Conservation (phyloP, 2,888 invertebrate genomes). For the Scaptomyza polygonia region DNA sequence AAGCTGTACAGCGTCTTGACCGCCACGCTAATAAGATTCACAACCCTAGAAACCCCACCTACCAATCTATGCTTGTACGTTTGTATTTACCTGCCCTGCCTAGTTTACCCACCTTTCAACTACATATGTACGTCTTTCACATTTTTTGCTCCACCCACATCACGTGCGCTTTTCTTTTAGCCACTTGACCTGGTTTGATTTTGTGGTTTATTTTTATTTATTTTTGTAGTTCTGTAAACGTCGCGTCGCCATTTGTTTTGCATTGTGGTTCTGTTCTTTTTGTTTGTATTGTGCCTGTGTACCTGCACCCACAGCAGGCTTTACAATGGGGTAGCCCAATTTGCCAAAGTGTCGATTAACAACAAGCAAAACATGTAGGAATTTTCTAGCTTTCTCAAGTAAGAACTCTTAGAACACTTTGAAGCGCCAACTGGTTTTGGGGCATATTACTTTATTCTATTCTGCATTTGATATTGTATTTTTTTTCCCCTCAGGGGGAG, state of each 20-base stretch:
- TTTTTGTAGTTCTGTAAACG: constrained; percentile 21
- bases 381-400: not conserved
- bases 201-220: not conserved
- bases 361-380: not conserved
- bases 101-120: not conserved
- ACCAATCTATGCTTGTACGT: not conserved
- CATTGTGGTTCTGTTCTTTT: constrained; percentile 7
- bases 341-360: not conserved
- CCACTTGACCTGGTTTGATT: constrained; percentile 75
- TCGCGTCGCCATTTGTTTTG: constrained; percentile 17
- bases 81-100: not conserved
- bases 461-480: too few species aligned
- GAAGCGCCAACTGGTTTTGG: too few species aligned
- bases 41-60: not conserved
- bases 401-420: not conserved
- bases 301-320: not conserved
- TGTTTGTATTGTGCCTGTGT: constrained; percentile 2
- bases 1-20: constrained; percentile 57
- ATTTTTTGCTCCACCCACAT: constrained; percentile 21
- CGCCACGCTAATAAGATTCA: constrained; percentile 70
- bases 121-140: not conserved
- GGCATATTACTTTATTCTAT: too few species aligned
- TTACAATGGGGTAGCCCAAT: not conserved
- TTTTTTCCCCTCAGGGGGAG: too few species aligned
- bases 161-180: constrained; percentile 44